These are phyloP conservation scores for Lumbricus terrestris DNA, from an alignment of 2,888 invertebrate species.

Conservation along the genomic window DNA sequence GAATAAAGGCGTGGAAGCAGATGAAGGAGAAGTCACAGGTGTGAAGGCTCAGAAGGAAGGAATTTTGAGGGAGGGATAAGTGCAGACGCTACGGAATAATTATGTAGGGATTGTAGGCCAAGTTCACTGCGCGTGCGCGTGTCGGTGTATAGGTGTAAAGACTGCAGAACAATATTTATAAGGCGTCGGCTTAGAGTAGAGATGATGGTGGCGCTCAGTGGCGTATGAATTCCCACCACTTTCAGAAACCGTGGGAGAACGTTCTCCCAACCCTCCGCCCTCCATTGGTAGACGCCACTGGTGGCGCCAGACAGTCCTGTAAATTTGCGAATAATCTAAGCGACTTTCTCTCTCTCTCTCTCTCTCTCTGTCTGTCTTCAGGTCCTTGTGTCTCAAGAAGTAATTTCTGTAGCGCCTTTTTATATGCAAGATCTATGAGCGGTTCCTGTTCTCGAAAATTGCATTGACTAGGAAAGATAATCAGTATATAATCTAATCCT, in stretches of 20 bases:
- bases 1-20: neutral
- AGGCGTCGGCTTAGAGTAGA: neutral
- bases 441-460: neutral
- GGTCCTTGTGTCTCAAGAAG: no score
- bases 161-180: no score
- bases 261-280: no score
- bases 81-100: neutral
- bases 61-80: neutral
- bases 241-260: no score
- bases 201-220: no score
- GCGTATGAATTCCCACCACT: no score
- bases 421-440: neutral
- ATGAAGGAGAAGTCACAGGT: neutral
- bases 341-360: neutral
- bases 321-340: neutral
- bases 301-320: no score
- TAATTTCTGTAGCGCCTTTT: neutral
- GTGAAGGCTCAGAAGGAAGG: neutral
- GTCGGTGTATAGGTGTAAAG: no score
- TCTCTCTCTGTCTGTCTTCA: no score
- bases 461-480: neutral
- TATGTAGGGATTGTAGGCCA: neutral
- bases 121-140: neutral
- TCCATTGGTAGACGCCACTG: no score
- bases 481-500: neutral